Evolutionary conservation across 53 echinoderm and acorn worm genomes (phyloP).

Genomic region (Antedon mediterranea): DNA sequence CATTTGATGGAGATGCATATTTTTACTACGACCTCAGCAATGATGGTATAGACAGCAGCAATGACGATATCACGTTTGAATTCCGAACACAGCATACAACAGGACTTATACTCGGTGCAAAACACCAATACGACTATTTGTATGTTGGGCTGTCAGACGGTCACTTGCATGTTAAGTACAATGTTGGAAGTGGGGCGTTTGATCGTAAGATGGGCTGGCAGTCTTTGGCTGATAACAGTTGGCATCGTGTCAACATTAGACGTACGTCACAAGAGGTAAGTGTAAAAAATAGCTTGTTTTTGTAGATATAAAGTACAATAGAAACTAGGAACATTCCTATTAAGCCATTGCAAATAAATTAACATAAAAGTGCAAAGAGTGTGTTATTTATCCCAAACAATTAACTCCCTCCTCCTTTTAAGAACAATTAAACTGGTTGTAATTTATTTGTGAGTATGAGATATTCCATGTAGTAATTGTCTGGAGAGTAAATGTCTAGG

Average conservation of each 20-base stretch:
- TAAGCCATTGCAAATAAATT: no score
- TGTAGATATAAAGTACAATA: no score
- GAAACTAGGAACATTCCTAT: no score
- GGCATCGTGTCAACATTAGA: constrained; percentile 75
- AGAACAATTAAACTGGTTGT: no score
- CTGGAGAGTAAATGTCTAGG: no score
- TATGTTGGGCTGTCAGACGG: constrained; percentile 58
- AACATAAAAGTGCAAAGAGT: no score
- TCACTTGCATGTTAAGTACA: constrained; percentile 43
- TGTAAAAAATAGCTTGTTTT: no score
- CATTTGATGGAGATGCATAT: constrained; percentile 68
- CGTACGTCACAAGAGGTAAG: constrained; percentile 44
- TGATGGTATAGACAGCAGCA: constrained; percentile 19
- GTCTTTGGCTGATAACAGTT: constrained; percentile 62
- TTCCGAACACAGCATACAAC: constrained; percentile 52
- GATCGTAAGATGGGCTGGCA: constrained; percentile 16
- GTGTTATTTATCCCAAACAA: no score
- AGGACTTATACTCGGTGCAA: constrained; percentile 41
- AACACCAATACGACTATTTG: constrained; percentile 60
- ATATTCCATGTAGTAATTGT: no score
- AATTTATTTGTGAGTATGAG: no score
- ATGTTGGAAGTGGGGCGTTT: constrained; percentile 78
- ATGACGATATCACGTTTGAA: constrained; percentile 63
- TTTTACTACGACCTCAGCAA: constrained; percentile 56
- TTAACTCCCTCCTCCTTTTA: no score